Evolutionary conservation across 2,113 vertebrate species (phyloP), one percentile per base, ranked within the genome.

Genomic region (Cynopterus brachyotis): DNA sequence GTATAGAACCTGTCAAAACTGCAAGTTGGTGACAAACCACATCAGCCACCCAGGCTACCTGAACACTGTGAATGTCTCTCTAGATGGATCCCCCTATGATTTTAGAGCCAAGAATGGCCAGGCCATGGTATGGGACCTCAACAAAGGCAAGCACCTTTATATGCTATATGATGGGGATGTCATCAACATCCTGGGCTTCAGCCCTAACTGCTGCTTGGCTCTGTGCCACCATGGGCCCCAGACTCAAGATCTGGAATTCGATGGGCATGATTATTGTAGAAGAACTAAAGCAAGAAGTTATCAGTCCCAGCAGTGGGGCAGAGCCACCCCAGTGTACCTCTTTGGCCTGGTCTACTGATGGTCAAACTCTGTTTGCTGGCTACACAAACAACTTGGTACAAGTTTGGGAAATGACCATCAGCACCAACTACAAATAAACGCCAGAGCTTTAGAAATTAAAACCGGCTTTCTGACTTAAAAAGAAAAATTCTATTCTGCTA

Each of bases 181-280:
- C 92, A 99, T 99, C 98, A 99, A 99, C 4, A 99, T 99, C 2
- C 98, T 99, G 0, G 99, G 99, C 98, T 99, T 99, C 98, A 99
- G 99, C 98, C 99, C 99, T 97, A 99, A 99, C 98, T 99, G 99
- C 60, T 99, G 99, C 96, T 99, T 99, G 99, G 99, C 99, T 99
- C 2, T 99, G 99, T 19, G 99, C 99, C 0, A 99, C 99, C 82
- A 99, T 99, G 0, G 99, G 99, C 0, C 99, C 99, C 92, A 99
- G 99, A 98, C 99, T 99, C 98, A 99, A 99, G 95, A 99, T 99
- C 76, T 99, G 99, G 99, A 99, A 99, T 95, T 98, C 99, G 97
- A 99, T 99, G 88, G 99, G 99, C 26, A 99, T 99, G 97, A 99
- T 99, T 97, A 99, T 99, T 30, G 99, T 99, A 94, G 99, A 99